These are phyloP conservation scores for Lerema accius DNA, from an alignment of 1,140 invertebrate species.

Conservation along the genomic window DNA sequence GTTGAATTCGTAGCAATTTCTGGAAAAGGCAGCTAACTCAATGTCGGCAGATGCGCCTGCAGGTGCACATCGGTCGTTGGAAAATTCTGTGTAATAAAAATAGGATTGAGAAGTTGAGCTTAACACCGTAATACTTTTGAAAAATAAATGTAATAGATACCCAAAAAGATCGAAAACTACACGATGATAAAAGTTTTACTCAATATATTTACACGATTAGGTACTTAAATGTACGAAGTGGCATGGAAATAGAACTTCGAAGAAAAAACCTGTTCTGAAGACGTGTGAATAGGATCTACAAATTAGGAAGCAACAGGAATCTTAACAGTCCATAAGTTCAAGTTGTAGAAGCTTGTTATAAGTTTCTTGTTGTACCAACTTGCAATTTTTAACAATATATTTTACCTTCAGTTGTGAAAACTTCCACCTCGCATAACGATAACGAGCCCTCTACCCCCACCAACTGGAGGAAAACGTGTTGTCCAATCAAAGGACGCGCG, in stretches of 20 bases:
- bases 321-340: too few species aligned
- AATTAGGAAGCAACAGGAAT: constrained; percentile 15
- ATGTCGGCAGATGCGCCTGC: constrained; percentile 87
- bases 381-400: background rate
- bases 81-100: constrained; percentile 85
- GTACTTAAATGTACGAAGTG: too few species aligned
- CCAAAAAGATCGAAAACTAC: too few species aligned
- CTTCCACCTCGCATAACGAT: constrained; percentile 95
- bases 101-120: too few species aligned
- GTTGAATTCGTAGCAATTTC: constrained; percentile 95
- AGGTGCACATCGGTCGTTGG: constrained; percentile 89
- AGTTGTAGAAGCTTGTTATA: constrained; percentile 13
- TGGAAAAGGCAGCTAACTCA: constrained; percentile 90
- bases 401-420: constrained; percentile 93
- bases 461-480: constrained; percentile 94
- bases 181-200: too few species aligned
- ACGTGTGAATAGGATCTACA: constrained; percentile 8
- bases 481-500: constrained; percentile 91
- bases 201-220: too few species aligned
- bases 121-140: too few species aligned
- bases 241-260: too few species aligned
- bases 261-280: too few species aligned
- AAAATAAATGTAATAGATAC: too few species aligned
- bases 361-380: background rate
- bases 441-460: constrained; percentile 95